A percentile compares a stretch with the other conserved stretches of the same genome.
Conservation (phyloP, 2,797 vertebrate genomes). For the Characodon lateralis region DNA sequence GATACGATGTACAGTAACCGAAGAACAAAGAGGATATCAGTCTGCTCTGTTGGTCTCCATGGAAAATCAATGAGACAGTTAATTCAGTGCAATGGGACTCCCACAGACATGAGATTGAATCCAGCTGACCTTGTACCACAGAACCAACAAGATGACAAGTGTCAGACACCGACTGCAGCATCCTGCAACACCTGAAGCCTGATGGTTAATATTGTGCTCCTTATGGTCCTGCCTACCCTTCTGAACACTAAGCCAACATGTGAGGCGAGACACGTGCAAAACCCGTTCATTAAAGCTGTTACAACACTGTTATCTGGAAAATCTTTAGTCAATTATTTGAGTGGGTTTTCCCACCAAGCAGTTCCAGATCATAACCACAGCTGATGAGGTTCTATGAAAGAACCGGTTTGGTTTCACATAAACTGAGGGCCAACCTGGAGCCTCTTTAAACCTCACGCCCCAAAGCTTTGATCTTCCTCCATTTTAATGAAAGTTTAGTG, state of each 20-base stretch:
- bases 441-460: too few species aligned
- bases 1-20: constrained; percentile 23
- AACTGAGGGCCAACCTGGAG: too few species aligned
- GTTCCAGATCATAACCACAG: too few species aligned
- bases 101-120: constrained; percentile 36
- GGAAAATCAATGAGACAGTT: constrained; percentile 72
- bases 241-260: not conserved
- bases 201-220: not conserved
- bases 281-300: too few species aligned
- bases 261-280: too few species aligned
- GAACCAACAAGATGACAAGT: constrained; percentile 12
- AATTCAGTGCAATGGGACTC: constrained; percentile 62
- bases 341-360: too few species aligned
- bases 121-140: constrained; percentile 59
- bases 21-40: constrained; percentile 36
- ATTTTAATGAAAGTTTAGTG: too few species aligned
- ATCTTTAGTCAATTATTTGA: too few species aligned
- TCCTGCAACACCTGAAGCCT: constrained; percentile 9
- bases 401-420: too few species aligned
- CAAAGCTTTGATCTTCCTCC: too few species aligned
- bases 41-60: constrained; percentile 54
- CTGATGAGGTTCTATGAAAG: too few species aligned
- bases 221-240: not conserved
- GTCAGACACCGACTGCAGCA: constrained; percentile 19
- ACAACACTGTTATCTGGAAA: too few species aligned